Evolutionary conservation across 2,113 vertebrate species (phyloP), one percentile per base, ranked within the genome.

Genomic region (Garra rufa): DNA sequence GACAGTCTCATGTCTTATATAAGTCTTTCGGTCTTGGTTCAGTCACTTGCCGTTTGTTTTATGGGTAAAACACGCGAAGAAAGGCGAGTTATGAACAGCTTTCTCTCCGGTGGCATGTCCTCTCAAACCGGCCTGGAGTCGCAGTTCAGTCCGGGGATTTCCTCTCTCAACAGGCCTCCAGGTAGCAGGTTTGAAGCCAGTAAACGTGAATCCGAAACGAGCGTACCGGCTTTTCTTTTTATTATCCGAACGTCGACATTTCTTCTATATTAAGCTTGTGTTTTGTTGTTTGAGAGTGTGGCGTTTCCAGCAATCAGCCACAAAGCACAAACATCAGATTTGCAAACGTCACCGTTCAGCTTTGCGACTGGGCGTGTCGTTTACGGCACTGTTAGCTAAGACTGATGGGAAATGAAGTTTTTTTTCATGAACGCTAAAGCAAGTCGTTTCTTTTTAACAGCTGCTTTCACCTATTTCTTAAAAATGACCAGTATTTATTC

Each of bases 271-370:
- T 17, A 7, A 38, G 50, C n/a, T 78, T 69, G 77, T 43, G 79
- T 77, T 83, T 83, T 78, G 76, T 30, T 50, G 21, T 84, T 78
- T 85, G 46, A 67, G 9, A 76, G 50, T 21, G 46, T 82, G 83
- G 59, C 88, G 82, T 88, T 87, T 82, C 82, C 85, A 86, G 85
- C 71, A 86, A 82, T 55, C 65, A 76, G 81, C 79, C 46, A 85
- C 77, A 85, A 71, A 85, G 63, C 71, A 61, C 83, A 81, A 84
- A 85, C 88, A 88, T 80, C 78, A 83, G 81, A 86, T 87, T 85
- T 88, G 88, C 87, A 85, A 85, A 88, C 90, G 89, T 91, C 89
- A 90, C 76, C 85, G 38, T 83, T 78, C 75, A 86, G 59, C 43
- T 81, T 21, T 76, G 50, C 57, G 24, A 83, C 63, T 81, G 30